A percentile compares a stretch with the other conserved stretches of the same genome.
phyloP scores from a whole-genome alignment of 2,113 vertebrate species.

The Myotis lucifugus region DNA sequence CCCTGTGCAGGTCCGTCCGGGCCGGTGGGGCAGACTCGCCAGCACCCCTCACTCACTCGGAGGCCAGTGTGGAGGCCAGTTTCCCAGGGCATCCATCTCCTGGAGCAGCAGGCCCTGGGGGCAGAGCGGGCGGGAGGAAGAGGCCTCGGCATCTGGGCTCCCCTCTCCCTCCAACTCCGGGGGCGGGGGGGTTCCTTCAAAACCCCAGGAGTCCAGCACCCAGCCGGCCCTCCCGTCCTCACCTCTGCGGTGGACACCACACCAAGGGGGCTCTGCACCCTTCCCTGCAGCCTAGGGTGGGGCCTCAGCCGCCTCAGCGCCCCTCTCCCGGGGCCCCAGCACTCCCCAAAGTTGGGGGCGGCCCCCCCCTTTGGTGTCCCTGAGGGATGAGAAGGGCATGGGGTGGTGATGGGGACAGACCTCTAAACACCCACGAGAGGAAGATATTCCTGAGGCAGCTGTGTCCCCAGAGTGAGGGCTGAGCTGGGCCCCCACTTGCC shows the following conservation, averaged over 20 bases:
- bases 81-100: constrained; percentile 43
- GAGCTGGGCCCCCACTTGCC: too few relatives aligned
- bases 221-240: neutral
- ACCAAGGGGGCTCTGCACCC: neutral
- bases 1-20: fast-evolving
- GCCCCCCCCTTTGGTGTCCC: neutral
- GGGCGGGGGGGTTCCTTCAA: neutral
- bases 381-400: neutral
- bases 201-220: neutral
- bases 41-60: neutral
- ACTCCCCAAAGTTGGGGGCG: neutral
- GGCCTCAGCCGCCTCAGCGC: fast-evolving
- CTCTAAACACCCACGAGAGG: neutral
- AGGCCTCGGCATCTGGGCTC: neutral
- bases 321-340: neutral
- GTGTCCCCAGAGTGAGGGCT: neutral
- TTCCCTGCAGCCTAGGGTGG: neutral
- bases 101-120: constrained; percentile 52
- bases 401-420: neutral
- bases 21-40: neutral
- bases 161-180: neutral
- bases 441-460: neutral
- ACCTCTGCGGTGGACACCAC: neutral
- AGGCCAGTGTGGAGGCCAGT: constrained; percentile 27
- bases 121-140: neutral